phyloP scores from a whole-genome alignment of 2,113 vertebrate genomes.

The Barbus barbus region DNA sequence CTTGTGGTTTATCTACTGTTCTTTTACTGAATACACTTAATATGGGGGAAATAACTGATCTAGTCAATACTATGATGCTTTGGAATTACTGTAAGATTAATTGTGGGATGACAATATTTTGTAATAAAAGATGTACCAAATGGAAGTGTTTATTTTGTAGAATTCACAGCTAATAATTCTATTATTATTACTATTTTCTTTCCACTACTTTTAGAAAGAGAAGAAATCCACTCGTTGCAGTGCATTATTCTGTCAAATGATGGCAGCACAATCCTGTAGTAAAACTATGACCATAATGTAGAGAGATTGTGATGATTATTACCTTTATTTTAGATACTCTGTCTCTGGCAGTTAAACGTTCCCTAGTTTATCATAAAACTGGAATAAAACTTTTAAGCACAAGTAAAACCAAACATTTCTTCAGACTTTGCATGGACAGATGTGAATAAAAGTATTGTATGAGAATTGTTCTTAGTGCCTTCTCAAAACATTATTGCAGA shows the following conservation, averaged over 20 bases:
- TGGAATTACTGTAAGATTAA: slow-evolving; percentile 34
- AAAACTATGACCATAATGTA: background rate
- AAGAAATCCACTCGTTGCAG: background rate
- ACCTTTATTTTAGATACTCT: background rate
- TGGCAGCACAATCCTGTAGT: slow-evolving; percentile 4
- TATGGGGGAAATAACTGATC: background rate
- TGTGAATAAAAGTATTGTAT: background rate
- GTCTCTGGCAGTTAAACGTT: background rate
- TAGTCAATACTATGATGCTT: slow-evolving; percentile 2
- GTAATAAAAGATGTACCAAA: slow-evolving; percentile 58
- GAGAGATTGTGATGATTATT: background rate
- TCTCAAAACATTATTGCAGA: background rate
- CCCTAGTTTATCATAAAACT: background rate
- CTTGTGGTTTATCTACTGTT: slow-evolving; percentile 32
- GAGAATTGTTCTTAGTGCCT: background rate
- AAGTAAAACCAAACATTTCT: background rate
- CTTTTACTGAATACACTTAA: slow-evolving; percentile 11
- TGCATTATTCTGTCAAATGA: slow-evolving; percentile 4
- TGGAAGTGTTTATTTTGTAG: background rate
- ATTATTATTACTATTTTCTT: background rate
- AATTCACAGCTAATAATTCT: background rate
- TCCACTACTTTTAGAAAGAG: background rate
- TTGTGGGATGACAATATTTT: slow-evolving; percentile 61
- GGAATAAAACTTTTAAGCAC: background rate
- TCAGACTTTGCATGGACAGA: background rate